These are phyloP conservation scores for Cryptops parisi DNA, from an alignment of 2,888 invertebrate species.

Conservation along the genomic window DNA sequence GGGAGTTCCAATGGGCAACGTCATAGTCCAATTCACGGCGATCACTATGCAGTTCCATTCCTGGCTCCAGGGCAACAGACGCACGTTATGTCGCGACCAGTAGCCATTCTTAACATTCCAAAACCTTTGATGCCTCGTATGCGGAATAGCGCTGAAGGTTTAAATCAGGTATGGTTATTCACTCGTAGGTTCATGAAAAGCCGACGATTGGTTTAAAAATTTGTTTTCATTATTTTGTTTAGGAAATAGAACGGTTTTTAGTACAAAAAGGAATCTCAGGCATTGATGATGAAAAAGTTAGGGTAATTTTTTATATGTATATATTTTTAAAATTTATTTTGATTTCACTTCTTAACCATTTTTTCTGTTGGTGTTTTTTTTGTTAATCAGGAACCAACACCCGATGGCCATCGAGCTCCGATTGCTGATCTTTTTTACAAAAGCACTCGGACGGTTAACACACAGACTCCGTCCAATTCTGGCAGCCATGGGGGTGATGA, in stretches of 20 bases:
- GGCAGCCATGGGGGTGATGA: slow-evolving; percentile 17
- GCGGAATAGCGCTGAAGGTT: slow-evolving; percentile 68
- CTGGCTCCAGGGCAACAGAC: slow-evolving; percentile 25
- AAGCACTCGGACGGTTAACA: slow-evolving; percentile 57
- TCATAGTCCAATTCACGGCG: slow-evolving; percentile 40
- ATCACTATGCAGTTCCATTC: slow-evolving; percentile 35
- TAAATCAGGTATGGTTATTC: slow-evolving; percentile 48
- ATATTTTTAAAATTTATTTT: slow-evolving; percentile 11
- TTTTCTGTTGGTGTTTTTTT: background rate
- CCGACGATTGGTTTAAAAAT: background rate
- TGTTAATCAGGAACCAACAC: slow-evolving; percentile 46
- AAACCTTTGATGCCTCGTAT: slow-evolving; percentile 49
- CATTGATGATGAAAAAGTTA: slow-evolving; percentile 35
- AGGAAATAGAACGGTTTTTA: slow-evolving; percentile 54
- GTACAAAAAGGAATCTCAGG: slow-evolving; percentile 42
- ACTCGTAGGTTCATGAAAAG: background rate
- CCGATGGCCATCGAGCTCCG: slow-evolving; percentile 74
- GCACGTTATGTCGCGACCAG: slow-evolving; percentile 34
- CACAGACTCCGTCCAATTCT: slow-evolving; percentile 59
- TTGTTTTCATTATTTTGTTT: slow-evolving; percentile 10
- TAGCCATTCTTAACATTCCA: slow-evolving; percentile 42
- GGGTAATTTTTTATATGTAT: background rate
- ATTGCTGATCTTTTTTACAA: slow-evolving; percentile 59
- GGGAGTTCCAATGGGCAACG: slow-evolving; percentile 22
- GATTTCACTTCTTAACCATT: background rate